phyloP scores from a whole-genome alignment of 2,888 invertebrate genomes.

The Morpho deidamia region DNA sequence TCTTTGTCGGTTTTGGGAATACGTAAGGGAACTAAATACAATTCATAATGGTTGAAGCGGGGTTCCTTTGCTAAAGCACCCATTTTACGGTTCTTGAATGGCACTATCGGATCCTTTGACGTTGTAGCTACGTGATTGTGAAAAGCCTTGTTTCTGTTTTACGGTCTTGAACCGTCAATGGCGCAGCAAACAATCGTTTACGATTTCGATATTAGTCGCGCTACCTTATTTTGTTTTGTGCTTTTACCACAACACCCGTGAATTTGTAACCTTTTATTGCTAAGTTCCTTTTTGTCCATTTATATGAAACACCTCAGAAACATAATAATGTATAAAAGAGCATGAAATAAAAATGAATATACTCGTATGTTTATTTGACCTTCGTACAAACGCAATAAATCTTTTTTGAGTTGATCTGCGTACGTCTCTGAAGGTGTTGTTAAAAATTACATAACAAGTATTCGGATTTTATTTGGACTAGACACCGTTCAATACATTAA shows the following conservation, averaged over 20 bases:
- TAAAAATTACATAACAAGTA: no score
- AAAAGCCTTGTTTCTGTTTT: conserved; percentile 67
- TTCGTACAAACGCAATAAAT: no score
- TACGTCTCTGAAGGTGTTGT: no score
- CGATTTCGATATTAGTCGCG: conserved; percentile 32
- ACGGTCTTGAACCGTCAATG: conserved; percentile 53
- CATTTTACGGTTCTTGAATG: conserved; percentile 58
- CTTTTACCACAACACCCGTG: conserved; percentile 27
- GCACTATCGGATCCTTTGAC: conserved; percentile 48
- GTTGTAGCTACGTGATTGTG: conserved; percentile 57
- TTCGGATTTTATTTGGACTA: no score
- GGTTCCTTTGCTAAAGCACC: conserved; percentile 39
- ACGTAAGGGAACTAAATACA: conserved; percentile 35
- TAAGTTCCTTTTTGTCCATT: neutral
- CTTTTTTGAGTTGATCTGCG: no score
- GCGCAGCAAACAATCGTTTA: conserved; percentile 38
- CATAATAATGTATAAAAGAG: no score
- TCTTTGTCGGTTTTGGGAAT: conserved; percentile 69
- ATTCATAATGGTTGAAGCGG: conserved; percentile 36
- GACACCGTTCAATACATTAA: no score
- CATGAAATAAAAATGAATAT: no score
- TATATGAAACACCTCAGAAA: neutral
- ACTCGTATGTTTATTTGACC: no score
- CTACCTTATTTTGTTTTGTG: conserved; percentile 29
- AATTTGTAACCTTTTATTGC: conserved; percentile 24